Evolutionary conservation across 2,797 vertebrate species (phyloP).

Genomic region (Falco naumanni): DNA sequence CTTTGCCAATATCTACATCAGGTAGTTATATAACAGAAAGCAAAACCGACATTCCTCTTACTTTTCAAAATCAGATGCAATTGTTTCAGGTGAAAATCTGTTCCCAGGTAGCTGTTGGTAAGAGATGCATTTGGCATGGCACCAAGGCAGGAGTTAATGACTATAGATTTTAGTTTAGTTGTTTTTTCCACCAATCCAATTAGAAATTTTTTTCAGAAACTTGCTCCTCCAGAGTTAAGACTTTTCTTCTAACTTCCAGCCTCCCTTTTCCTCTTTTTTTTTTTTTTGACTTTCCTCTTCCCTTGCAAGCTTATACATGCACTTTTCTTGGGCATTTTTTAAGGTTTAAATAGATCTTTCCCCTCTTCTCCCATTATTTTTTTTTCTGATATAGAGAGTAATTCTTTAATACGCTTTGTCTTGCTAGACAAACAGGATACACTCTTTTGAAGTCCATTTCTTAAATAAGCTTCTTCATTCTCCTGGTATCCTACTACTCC

Average conservation of each 20-base stretch:
- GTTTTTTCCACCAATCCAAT: not conserved
- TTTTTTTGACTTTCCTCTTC: not conserved
- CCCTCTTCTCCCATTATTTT: not conserved
- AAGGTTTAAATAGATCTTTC: not conserved
- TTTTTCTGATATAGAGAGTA: not conserved
- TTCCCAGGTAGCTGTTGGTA: not conserved
- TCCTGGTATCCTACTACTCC: not conserved
- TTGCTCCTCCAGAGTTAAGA: not conserved
- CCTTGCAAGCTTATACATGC: not conserved
- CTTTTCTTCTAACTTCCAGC: not conserved
- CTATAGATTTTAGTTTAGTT: not conserved
- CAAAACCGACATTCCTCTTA: not conserved
- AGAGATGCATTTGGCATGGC: not conserved
- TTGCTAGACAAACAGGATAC: not conserved
- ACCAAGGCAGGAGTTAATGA: not conserved
- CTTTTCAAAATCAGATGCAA: not conserved
- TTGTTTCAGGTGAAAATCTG: not conserved
- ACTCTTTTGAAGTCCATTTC: not conserved
- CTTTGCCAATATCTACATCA: not conserved
- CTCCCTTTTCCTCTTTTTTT: not conserved
- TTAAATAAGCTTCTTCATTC: not conserved
- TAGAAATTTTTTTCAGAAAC: not conserved
- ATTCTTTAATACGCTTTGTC: not conserved
- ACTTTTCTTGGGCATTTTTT: not conserved
- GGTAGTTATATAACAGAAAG: not conserved